These are phyloP conservation scores for Piezodorus guildinii DNA, from an alignment of 1,140 invertebrate species.

Conservation along the genomic window DNA sequence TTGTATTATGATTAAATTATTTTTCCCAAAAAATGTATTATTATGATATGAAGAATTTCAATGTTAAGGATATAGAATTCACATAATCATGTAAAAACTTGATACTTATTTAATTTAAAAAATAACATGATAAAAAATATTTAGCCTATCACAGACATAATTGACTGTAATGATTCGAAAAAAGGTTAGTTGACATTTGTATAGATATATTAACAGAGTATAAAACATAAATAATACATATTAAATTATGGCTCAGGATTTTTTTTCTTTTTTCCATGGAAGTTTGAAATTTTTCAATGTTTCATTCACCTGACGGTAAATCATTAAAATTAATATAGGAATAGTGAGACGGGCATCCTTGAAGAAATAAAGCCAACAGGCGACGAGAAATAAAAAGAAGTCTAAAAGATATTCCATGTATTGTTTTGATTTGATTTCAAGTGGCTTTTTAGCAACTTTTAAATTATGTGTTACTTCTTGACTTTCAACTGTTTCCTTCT, in stretches of 20 bases:
- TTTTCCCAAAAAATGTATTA: too few species aligned
- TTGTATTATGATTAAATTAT: too few species aligned
- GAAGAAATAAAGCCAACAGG: conserved; percentile 65
- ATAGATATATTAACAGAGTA: too few species aligned
- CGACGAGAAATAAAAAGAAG: conserved; percentile 38
- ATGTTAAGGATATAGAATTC: too few species aligned
- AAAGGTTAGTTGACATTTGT: too few species aligned
- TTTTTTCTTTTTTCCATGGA: not conserved
- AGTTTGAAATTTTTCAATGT: conserved; percentile 32
- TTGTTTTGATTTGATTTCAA: conserved; percentile 21
- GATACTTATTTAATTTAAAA: not conserved
- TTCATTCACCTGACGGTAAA: conserved; percentile 59
- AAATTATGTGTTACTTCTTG: not conserved
- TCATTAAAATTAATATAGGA: conserved; percentile 58
- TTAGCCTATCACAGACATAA: conserved; percentile 1
- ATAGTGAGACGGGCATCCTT: conserved; percentile 62
- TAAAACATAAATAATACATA: too few species aligned
- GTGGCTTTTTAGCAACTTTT: not conserved
- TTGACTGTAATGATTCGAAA: too few species aligned
- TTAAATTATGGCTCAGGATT: not conserved
- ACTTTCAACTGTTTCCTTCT: not conserved
- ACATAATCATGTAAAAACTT: not conserved
- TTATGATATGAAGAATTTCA: too few species aligned
- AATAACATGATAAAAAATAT: not conserved
- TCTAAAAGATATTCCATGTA: conserved; percentile 27